Evolutionary conservation across 2,888 invertebrate species (phyloP).

Genomic region (Sipha maydis): DNA sequence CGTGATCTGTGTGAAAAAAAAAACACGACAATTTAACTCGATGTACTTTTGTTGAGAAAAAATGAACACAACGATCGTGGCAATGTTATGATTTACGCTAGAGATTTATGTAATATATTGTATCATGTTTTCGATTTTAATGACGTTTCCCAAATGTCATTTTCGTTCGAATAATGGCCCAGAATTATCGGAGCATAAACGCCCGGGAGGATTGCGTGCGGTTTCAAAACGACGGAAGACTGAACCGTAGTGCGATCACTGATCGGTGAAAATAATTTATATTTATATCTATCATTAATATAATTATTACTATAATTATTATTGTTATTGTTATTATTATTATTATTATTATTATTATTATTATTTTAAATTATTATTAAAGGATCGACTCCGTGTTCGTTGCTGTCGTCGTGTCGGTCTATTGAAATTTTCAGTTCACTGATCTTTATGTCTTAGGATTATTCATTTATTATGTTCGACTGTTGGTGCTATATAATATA

Average conservation of each 20-base stretch:
- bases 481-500: not conserved
- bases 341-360: too few species aligned
- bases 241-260: not conserved
- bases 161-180: not conserved
- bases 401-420: not conserved
- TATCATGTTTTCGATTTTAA: not conserved
- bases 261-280: conserved; percentile 20
- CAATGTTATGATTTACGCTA: not conserved
- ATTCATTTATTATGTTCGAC: not conserved
- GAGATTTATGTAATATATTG: not conserved
- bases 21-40: not conserved
- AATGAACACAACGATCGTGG: not conserved
- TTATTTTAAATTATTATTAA: too few species aligned
- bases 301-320: not conserved
- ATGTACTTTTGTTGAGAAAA: too few species aligned
- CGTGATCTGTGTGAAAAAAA: not conserved
- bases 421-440: not conserved
- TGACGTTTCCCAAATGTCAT: not conserved
- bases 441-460: not conserved
- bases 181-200: not conserved
- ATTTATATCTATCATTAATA: not conserved
- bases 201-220: not conserved
- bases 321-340: not conserved
- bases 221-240: not conserved
- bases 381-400: not conserved